phyloP scores from a whole-genome alignment of 2,797 vertebrate species.

The Sebastes iracundus region DNA sequence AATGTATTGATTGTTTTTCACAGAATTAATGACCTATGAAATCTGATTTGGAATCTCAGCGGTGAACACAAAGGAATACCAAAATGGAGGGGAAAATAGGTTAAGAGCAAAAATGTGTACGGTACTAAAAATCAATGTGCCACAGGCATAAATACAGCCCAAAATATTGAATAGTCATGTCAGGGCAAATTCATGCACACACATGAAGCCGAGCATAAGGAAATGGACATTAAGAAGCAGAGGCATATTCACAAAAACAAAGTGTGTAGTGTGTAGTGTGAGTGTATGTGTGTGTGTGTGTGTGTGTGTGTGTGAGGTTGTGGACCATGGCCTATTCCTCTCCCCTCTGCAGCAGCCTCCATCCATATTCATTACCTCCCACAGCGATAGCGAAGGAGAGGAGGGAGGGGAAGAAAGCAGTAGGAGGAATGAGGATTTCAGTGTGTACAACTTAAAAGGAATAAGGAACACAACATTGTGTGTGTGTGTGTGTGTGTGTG shows the following conservation, averaged over 20 bases:
- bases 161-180: slow-evolving; percentile 31
- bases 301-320: slow-evolving; percentile 22
- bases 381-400: slow-evolving; percentile 38
- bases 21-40: slow-evolving; percentile 52
- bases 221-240: slow-evolving; percentile 27
- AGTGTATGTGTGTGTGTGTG: not conserved
- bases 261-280: not conserved
- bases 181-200: slow-evolving; percentile 21
- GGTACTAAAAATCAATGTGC: slow-evolving; percentile 25
- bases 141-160: slow-evolving; percentile 19
- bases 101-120: slow-evolving; percentile 22
- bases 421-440: slow-evolving; percentile 31
- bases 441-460: slow-evolving; percentile 22
- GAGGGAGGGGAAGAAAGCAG: slow-evolving; percentile 27
- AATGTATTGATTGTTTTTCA: slow-evolving; percentile 47
- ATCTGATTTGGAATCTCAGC: slow-evolving; percentile 46
- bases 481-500: not conserved
- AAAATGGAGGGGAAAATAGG: not conserved
- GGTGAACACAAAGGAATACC: slow-evolving; percentile 9
- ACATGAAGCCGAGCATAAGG: slow-evolving; percentile 20
- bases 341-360: slow-evolving; percentile 58
- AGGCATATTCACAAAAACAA: slow-evolving; percentile 28
- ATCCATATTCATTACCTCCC: slow-evolving; percentile 78
- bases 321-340: slow-evolving; percentile 52
- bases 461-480: slow-evolving; percentile 5